Conservation (phyloP, 2,888 invertebrate species). For the Stramonita haemastoma region DNA sequence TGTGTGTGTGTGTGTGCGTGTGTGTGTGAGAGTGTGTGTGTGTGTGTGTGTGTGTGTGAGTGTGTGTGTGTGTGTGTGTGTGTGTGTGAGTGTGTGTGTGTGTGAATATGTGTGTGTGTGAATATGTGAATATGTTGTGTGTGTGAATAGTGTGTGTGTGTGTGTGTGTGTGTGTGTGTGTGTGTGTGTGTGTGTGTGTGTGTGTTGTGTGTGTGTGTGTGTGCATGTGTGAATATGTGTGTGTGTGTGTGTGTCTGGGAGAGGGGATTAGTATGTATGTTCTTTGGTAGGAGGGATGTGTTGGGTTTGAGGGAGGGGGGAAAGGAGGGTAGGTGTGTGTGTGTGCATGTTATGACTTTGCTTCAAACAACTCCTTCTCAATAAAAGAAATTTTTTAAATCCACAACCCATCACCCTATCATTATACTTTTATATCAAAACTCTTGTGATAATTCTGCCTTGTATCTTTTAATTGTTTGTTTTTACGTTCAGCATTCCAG, state of each 20-base stretch:
- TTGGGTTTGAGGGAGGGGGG: background rate
- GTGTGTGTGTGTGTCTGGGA: background rate
- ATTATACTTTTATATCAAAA: no score
- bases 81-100: background rate
- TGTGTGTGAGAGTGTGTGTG: background rate
- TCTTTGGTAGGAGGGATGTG: background rate
- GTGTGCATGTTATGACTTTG: background rate
- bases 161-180: background rate
- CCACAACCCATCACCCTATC: no score
- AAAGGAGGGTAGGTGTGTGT: background rate
- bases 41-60: no score
- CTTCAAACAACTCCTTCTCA: no score
- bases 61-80: background rate
- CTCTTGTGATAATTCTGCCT: background rate
- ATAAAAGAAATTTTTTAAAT: no score
- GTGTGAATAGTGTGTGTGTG: background rate
- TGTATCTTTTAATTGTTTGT: background rate
- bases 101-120: no score
- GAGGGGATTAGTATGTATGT: background rate
- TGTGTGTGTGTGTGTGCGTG: slow-evolving; percentile 25
- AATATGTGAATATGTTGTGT: no score
- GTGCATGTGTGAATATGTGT: background rate
- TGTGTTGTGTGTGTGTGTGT: background rate
- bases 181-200: background rate
- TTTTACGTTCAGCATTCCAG: slow-evolving; percentile 50